Conservation (phyloP, 2,888 invertebrate genomes). For the Holacanthella duospinosa region DNA sequence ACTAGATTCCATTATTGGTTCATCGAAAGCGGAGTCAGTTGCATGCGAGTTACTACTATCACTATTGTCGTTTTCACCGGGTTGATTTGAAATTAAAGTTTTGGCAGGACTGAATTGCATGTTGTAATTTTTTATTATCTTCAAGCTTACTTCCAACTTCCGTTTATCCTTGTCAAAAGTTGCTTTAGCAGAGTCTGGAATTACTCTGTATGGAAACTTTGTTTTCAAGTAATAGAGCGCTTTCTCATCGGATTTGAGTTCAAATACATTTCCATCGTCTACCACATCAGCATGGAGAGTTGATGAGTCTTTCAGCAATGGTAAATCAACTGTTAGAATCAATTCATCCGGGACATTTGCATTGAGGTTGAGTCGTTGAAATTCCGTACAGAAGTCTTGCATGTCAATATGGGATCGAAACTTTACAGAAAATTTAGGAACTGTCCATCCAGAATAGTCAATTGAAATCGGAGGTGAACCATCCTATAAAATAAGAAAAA, state of each 20-base stretch:
- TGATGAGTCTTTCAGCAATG: constrained; percentile 66
- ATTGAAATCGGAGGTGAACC: neutral
- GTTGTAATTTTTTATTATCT: constrained; percentile 23
- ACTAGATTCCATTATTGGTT: too few species aligned
- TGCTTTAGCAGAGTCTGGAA: constrained; percentile 69
- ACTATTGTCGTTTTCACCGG: neutral
- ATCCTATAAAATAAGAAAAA: neutral
- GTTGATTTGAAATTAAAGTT: neutral
- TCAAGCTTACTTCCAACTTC: constrained; percentile 61
- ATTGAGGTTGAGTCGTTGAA: constrained; percentile 60
- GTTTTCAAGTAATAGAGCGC: constrained; percentile 74
- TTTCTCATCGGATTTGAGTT: constrained; percentile 58
- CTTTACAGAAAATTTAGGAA: constrained; percentile 69
- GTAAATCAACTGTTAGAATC: constrained; percentile 67
- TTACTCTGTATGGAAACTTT: constrained; percentile 66
- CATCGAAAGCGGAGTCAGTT: neutral
- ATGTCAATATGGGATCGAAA: constrained; percentile 70
- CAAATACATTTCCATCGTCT: constrained; percentile 69
- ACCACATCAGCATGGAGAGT: constrained; percentile 50
- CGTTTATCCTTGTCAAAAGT: constrained; percentile 72
- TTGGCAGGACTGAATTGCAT: neutral
- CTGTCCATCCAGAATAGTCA: constrained; percentile 50
- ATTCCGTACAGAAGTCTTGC: constrained; percentile 58
- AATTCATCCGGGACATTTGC: constrained; percentile 66
- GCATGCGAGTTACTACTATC: neutral